A percentile compares a stretch with the other conserved stretches of the same genome.
phyloP scores from a whole-genome alignment of 2,888 invertebrate genomes.

The Hypomecis punctinalis region DNA sequence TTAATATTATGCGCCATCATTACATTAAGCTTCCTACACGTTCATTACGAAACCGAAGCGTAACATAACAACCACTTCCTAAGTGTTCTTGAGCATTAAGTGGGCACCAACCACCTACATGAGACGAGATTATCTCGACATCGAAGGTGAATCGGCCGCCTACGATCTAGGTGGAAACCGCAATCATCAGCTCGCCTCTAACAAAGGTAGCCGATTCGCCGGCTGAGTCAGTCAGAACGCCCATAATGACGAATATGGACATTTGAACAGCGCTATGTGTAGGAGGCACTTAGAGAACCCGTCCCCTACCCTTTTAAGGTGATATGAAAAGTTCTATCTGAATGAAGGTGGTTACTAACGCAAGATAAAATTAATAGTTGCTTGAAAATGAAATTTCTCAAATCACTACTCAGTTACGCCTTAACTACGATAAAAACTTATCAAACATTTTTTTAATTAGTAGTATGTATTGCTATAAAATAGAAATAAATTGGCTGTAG shows the following conservation, averaged over 20 bases:
- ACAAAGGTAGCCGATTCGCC: conserved; percentile 80
- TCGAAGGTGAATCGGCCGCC: conserved; percentile 82
- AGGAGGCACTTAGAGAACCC: conserved; percentile 72
- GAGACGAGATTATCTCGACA: conserved; percentile 68
- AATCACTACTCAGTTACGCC: too few relatives aligned
- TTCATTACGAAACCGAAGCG: conserved; percentile 63
- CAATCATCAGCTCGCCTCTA: conserved; percentile 73
- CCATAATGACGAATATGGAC: conserved; percentile 79
- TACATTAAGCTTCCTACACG: conserved; percentile 56
- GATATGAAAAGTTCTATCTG: conserved; percentile 56
- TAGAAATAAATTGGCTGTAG: too few relatives aligned
- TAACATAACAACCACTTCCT: conserved; percentile 60
- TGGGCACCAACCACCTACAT: conserved; percentile 71
- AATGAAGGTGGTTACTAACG: conserved; percentile 39
- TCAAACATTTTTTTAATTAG: too few relatives aligned
- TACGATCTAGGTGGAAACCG: conserved; percentile 67
- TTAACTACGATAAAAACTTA: too few relatives aligned
- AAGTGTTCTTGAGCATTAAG: conserved; percentile 57
- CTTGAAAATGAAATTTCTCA: not conserved
- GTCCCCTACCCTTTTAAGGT: conserved; percentile 71
- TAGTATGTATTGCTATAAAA: too few relatives aligned
- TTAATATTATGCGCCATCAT: conserved; percentile 46
- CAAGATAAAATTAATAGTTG: conserved; percentile 17
- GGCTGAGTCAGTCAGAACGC: conserved; percentile 73
- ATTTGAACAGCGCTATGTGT: conserved; percentile 72